These are phyloP conservation scores for Oscheius sp. DNA, from an alignment of 1,140 invertebrate genomes.

Conservation along the genomic window DNA sequence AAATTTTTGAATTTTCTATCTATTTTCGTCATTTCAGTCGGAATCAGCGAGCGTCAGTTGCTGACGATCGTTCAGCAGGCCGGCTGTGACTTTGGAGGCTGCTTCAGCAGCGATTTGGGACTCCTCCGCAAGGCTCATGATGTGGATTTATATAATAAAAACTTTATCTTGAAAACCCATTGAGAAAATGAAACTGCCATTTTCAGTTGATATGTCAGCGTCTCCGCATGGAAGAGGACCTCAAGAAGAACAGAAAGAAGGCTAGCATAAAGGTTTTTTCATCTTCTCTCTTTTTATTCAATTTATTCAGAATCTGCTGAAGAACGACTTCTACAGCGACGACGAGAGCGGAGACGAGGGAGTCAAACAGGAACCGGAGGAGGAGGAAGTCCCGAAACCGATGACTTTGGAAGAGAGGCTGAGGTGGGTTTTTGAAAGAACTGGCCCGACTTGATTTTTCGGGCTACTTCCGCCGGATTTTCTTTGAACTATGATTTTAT, in stretches of 20 bases:
- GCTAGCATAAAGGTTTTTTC: not conserved
- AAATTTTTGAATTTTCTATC: not conserved
- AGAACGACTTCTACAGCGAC: slow-evolving; percentile 49
- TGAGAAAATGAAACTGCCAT: no score
- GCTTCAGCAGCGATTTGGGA: not conserved
- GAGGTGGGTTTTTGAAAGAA: not conserved
- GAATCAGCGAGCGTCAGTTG: not conserved
- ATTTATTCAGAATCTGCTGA: slow-evolving; percentile 47
- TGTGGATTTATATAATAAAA: not conserved
- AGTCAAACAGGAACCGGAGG: not conserved
- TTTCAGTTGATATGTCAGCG: not conserved
- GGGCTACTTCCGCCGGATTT: not conserved
- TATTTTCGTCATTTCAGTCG: not conserved
- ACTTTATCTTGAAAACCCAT: not conserved
- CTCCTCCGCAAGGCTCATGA: not conserved
- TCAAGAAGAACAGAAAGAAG: not conserved
- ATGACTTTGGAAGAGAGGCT: not conserved
- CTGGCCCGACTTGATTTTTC: not conserved
- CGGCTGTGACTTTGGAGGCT: not conserved
- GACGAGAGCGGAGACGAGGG: slow-evolving; percentile 30
- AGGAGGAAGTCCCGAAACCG: not conserved
- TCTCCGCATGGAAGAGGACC: not conserved
- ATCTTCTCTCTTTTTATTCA: not conserved
- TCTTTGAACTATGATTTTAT: not conserved
- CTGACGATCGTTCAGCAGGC: not conserved